Base-by-base conservation (phyloP, 1,140 invertebrate species). In the Cherax destructor region DNA sequence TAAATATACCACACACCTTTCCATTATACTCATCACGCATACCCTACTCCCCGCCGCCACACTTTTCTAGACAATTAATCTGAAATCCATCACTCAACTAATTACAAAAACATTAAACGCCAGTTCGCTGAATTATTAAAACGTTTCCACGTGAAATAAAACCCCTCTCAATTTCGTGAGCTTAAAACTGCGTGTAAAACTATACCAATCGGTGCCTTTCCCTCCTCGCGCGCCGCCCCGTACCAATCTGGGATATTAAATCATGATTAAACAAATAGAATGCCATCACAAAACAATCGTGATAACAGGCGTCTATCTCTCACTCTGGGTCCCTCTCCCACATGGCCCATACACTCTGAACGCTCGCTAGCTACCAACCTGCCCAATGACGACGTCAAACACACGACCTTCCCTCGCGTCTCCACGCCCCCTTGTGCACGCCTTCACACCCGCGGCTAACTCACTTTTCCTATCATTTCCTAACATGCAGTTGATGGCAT, bases 191-290 rank as follows among this genome's bases (percentile, higher is more conserved):
- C 50, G n/a, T 56, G 49, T 56, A 81, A 24, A 30, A 59, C 52
- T 61, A 56, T 56, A 56, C 52, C 52, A 56, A 56, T 56, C 52
- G 52, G 52, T 7, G 52, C 61, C 61, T 24, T 76, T 6, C 49
- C 52, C 50, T 69, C 74, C 50, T 59, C 69, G 30, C 56, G 16
- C 49, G 4, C 84, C 79, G 24, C 79, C 78, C 78, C 56, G 81
- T 61, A 78, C 79, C 91, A 92, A 92, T 92, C 86, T 83, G 85
- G 86, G 91, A 92, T 92, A 92, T 92, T 92, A 92, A 92, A 92
- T 92, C 91, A 92, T 92, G 91, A 92, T 92, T 92, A 92, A 92
- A 92, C 91, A 92, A 92, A 92, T 92, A 92, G 91, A 80, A 50
- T 84, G 86, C 85, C 91, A 92, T 92, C 91, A 92, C 91, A 88